Evolutionary conservation across 2,797 vertebrate genomes (phyloP).

Genomic region (Acestrorhynchus altus): DNA sequence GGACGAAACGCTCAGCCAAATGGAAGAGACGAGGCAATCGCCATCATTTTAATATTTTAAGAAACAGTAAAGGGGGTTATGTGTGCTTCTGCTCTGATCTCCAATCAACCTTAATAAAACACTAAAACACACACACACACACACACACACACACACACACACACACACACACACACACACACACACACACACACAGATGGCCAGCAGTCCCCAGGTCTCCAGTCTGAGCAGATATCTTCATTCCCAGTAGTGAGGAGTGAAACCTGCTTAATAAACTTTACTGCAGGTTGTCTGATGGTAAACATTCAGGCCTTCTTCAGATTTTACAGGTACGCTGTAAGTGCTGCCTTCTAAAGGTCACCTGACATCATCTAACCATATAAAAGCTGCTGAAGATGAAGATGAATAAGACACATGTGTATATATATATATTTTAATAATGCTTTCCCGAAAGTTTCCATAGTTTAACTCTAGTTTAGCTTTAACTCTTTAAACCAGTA

Average conservation of each 20-base stretch:
- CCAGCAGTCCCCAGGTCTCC: background rate
- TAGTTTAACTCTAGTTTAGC: too few species aligned
- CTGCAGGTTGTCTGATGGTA: too few species aligned
- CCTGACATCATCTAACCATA: too few species aligned
- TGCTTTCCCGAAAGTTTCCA: too few species aligned
- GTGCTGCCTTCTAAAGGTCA: too few species aligned
- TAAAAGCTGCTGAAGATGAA: too few species aligned
- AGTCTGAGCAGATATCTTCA: background rate
- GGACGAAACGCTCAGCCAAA: constrained; percentile 53
- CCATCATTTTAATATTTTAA: constrained; percentile 71
- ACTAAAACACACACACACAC: background rate
- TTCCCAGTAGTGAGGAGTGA: background rate
- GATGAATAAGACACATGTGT: too few species aligned
- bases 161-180: constrained; percentile 13
- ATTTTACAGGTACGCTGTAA: too few species aligned
- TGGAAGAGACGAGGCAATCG: constrained; percentile 53
- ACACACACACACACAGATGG: background rate
- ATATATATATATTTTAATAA: too few species aligned
- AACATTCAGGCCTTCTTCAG: background rate
- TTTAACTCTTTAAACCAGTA: too few species aligned
- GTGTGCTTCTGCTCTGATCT: constrained; percentile 59
- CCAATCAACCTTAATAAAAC: constrained; percentile 63
- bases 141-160: constrained; percentile 10
- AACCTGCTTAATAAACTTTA: too few species aligned
- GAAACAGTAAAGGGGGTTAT: constrained; percentile 15